phyloP scores from a whole-genome alignment of 1,140 invertebrate genomes.

The Pachyrhynchus sulphureomaculatus region DNA sequence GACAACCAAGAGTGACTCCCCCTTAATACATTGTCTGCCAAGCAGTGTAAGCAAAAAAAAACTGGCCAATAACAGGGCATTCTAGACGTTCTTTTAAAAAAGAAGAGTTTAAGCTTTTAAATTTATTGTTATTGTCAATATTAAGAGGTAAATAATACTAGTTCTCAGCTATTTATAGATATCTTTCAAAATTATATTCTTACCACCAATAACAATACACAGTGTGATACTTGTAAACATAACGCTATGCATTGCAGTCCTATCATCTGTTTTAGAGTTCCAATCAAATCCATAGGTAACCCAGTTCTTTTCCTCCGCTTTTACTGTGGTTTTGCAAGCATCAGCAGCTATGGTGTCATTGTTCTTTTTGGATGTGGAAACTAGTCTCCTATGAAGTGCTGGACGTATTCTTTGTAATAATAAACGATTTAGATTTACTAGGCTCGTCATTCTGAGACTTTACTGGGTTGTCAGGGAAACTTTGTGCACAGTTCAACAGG shows the following conservation, averaged over 20 bases:
- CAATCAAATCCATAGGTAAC: slow-evolving; percentile 76
- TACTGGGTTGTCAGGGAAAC: slow-evolving; percentile 1
- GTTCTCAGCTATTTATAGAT: too few species aligned
- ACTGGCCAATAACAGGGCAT: too few species aligned
- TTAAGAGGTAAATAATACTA: too few species aligned
- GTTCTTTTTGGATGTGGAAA: slow-evolving; percentile 49
- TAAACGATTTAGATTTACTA: slow-evolving; percentile 26
- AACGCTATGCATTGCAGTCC: slow-evolving; percentile 61
- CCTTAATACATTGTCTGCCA: too few species aligned
- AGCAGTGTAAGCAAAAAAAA: too few species aligned
- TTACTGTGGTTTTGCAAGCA: slow-evolving; percentile 13
- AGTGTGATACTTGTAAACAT: slow-evolving; percentile 73
- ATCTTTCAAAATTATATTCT: too few species aligned
- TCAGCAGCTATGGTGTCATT: slow-evolving; percentile 43
- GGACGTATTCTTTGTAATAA: slow-evolving; percentile 36
- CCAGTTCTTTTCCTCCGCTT: slow-evolving; percentile 65
- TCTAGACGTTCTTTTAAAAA: too few species aligned
- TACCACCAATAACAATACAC: slow-evolving; percentile 60
- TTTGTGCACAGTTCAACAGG: not conserved
- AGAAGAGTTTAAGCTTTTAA: too few species aligned
- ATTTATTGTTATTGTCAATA: too few species aligned
- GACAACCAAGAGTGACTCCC: too few species aligned
- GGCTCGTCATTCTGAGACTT: slow-evolving; percentile 35
- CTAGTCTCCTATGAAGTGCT: slow-evolving; percentile 36
- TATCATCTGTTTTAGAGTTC: slow-evolving; percentile 64